Conservation (phyloP, 2,888 invertebrate genomes). For the Drosophila tripunctata region DNA sequence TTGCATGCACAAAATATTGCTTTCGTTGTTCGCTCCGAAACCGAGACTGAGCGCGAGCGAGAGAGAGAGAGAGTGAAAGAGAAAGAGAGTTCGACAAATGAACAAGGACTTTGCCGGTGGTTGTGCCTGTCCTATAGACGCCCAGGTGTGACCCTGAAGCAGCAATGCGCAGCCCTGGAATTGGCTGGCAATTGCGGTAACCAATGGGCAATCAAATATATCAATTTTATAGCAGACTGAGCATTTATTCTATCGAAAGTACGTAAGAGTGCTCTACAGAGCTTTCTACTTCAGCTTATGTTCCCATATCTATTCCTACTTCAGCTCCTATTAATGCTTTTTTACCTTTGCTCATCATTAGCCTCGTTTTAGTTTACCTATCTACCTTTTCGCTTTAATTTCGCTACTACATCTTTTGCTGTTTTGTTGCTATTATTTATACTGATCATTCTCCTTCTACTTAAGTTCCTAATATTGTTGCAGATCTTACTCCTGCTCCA, state of each 20-base stretch:
- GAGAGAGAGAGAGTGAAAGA: not conserved
- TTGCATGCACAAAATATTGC: constrained; percentile 76
- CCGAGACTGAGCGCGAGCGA: not conserved
- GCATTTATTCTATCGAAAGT: not conserved
- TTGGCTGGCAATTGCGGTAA: constrained; percentile 49
- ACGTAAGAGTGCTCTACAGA: not conserved
- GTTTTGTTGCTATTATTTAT: too few species aligned
- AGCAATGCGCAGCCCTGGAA: constrained; percentile 28
- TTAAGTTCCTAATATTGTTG: too few species aligned
- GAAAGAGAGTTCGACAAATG: constrained; percentile 62
- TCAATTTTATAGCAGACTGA: not conserved
- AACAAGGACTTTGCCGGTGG: constrained; percentile 42
- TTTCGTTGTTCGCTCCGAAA: constrained; percentile 46
- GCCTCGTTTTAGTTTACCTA: too few species aligned
- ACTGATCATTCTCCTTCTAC: too few species aligned
- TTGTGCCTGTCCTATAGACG: constrained; percentile 10
- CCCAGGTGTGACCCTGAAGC: constrained; percentile 23
- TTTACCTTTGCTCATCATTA: too few species aligned
- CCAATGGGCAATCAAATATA: constrained; percentile 51
- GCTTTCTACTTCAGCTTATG: too few species aligned
- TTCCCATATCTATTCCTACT: too few species aligned
- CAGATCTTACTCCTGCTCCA: too few species aligned
- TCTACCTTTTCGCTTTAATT: too few species aligned
- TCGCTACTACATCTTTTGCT: too few species aligned
- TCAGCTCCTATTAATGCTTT: too few species aligned